Evolutionary conservation across 2,113 vertebrate species (phyloP).

Genomic region (Anolis carolinensis): DNA sequence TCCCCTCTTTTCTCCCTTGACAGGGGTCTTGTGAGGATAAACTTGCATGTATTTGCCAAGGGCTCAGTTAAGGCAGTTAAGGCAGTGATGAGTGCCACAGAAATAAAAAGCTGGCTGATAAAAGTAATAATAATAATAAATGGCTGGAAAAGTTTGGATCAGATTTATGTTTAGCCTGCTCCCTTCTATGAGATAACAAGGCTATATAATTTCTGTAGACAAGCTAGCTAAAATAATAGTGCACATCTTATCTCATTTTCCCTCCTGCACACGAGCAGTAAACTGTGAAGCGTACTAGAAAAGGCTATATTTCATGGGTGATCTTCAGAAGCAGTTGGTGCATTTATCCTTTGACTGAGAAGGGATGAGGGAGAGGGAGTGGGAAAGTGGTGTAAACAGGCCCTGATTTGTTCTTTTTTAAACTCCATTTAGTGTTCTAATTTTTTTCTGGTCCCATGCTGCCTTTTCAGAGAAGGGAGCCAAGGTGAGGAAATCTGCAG

Average conservation of each 20-base stretch:
- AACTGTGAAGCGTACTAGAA: conserved; percentile 6
- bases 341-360: not conserved
- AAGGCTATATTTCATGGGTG: conserved; percentile 38
- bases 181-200: conserved; percentile 9
- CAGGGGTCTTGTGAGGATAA: conserved; percentile 42
- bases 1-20: conserved; percentile 34
- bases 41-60: conserved; percentile 50
- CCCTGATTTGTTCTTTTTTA: not conserved
- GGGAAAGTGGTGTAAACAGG: not conserved
- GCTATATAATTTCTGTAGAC: conserved; percentile 14
- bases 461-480: not conserved
- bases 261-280: conserved; percentile 22
- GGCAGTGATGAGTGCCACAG: conserved; percentile 42
- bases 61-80: conserved; percentile 37
- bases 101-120: conserved; percentile 56
- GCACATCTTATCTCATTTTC: not conserved
- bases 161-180: not conserved
- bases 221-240: conserved; percentile 17
- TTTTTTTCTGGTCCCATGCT: not conserved
- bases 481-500: not conserved
- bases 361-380: not conserved
- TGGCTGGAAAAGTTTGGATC: conserved; percentile 38
- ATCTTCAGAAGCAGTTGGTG: not conserved
- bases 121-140: conserved; percentile 59
- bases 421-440: not conserved